Evolutionary conservation across 2,113 vertebrate genomes (phyloP).

Genomic region (Ahaetulla prasina): DNA sequence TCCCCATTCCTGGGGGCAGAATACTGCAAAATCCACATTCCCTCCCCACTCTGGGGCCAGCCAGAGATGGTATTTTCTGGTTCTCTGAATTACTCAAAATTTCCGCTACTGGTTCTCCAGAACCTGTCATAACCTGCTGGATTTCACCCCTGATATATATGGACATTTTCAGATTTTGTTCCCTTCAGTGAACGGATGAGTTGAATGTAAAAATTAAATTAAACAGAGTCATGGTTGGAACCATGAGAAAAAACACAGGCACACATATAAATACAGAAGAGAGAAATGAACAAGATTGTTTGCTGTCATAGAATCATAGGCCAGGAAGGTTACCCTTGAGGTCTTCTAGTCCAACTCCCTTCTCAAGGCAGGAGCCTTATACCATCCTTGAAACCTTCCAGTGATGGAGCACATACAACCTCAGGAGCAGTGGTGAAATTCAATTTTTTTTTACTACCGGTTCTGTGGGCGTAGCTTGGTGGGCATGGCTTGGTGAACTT

Average conservation of each 20-base stretch:
- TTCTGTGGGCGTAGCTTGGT: no score
- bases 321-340: not conserved
- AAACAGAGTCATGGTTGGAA: not conserved
- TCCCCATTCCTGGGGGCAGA: no score
- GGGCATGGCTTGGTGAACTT: no score
- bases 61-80: no score
- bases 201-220: not conserved
- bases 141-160: not conserved
- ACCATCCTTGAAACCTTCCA: not conserved
- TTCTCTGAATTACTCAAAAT: no score
- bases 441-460: no score
- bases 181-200: not conserved
- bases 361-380: not conserved
- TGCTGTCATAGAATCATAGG: not conserved
- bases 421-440: no score
- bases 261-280: not conserved
- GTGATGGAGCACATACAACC: not conserved
- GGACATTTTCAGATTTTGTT: not conserved
- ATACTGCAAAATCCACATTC: no score
- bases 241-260: not conserved
- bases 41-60: no score
- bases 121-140: no score
- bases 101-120: no score
- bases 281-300: not conserved
- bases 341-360: not conserved